Conservation (phyloP, 2,888 invertebrate genomes). For the Andrena fulva region DNA sequence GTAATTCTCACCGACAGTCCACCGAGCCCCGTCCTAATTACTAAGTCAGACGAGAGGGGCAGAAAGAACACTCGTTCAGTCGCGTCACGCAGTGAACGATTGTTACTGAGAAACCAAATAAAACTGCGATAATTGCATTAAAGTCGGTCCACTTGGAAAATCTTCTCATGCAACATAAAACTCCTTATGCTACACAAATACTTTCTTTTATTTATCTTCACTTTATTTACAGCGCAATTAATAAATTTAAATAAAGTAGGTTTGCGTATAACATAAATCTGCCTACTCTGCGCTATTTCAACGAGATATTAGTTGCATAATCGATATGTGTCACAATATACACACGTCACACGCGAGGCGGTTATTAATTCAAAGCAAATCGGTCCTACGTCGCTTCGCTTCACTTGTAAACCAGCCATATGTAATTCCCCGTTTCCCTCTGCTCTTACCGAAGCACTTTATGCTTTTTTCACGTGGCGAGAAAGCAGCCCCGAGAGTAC, state of each 20-base stretch:
- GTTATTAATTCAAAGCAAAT: slow-evolving; percentile 23
- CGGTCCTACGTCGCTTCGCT: slow-evolving; percentile 11
- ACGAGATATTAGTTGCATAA: slow-evolving; percentile 8
- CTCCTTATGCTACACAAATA: too few relatives aligned
- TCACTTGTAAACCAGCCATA: slow-evolving; percentile 22
- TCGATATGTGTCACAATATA: slow-evolving; percentile 4
- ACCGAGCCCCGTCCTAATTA: slow-evolving; percentile 39
- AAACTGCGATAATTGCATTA: not conserved
- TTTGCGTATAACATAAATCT: not conserved
- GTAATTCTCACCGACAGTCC: slow-evolving; percentile 32
- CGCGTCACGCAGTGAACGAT: not conserved
- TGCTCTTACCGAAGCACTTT: slow-evolving; percentile 22
- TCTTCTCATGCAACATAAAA: not conserved
- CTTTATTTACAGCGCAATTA: too few relatives aligned
- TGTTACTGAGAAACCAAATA: not conserved
- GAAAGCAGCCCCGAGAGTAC: slow-evolving; percentile 36
- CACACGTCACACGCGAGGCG: slow-evolving; percentile 13
- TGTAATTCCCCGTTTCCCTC: slow-evolving; percentile 52
- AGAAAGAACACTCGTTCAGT: slow-evolving; percentile 14
- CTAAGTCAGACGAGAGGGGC: not conserved
- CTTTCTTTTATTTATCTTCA: too few relatives aligned
- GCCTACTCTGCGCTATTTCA: not conserved
- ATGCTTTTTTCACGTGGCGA: slow-evolving; percentile 39
- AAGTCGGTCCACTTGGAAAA: not conserved
- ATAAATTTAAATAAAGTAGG: slow-evolving; percentile 9